phyloP scores from a whole-genome alignment of 2,797 vertebrate genomes.

The Microctenopoma lineatum region DNA sequence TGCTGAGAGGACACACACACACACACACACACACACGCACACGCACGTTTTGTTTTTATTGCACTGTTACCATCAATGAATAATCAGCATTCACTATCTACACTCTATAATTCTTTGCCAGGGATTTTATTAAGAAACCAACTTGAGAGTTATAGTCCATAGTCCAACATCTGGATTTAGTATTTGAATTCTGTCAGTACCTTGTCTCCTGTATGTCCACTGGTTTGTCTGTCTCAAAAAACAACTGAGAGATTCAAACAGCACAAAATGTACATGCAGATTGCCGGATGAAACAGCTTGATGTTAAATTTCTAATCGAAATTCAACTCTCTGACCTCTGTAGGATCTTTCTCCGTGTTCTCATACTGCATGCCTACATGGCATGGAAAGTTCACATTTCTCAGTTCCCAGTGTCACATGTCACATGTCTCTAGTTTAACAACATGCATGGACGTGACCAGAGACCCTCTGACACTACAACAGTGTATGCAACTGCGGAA shows the following conservation, averaged over 20 bases:
- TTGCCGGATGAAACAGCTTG: constrained; percentile 40
- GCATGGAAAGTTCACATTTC: constrained; percentile 76
- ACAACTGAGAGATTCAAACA: constrained; percentile 18
- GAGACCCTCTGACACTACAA: constrained; percentile 32
- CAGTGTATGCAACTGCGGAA: constrained; percentile 29
- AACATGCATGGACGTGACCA: constrained; percentile 72
- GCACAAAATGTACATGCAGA: constrained; percentile 4
- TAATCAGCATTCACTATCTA: constrained; percentile 17
- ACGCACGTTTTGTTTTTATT: constrained; percentile 22
- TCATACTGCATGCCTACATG: constrained; percentile 60
- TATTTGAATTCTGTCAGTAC: constrained; percentile 7
- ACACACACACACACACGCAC: constrained; percentile 2
- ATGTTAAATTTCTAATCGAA: constrained; percentile 64
- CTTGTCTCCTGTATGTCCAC: constrained; percentile 7
- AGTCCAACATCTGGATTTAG: constrained; percentile 26
- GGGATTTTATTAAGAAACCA: constrained; percentile 6
- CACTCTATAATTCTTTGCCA: background rate
- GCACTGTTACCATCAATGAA: constrained; percentile 15
- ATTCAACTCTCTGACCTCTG: constrained; percentile 65
- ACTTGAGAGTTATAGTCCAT: constrained; percentile 2
- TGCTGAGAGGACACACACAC: constrained; percentile 11
- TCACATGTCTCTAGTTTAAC: constrained; percentile 69
- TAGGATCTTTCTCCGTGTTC: constrained; percentile 57
- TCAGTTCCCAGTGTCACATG: constrained; percentile 70
- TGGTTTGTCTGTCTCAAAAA: constrained; percentile 17